A percentile compares a stretch with the other conserved stretches of the same genome.
Evolutionary conservation across 2,888 invertebrate genomes (phyloP).

Genomic region (Rhabditoides inermis): DNA sequence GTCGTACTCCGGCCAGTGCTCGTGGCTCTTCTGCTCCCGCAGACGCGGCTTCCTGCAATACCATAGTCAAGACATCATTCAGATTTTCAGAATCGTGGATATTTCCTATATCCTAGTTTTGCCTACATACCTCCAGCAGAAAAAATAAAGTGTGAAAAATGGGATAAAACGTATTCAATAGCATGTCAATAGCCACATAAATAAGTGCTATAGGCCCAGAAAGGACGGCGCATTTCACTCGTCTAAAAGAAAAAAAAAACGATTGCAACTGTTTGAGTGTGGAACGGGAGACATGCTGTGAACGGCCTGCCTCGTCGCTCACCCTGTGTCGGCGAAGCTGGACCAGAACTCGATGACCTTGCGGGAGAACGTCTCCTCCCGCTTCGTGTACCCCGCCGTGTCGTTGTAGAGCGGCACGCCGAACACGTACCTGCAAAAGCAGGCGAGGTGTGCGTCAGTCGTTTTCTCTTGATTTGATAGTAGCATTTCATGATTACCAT

Average conservation of each 20-base stretch:
- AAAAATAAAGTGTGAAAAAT: background rate
- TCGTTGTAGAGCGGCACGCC: conserved; percentile 66
- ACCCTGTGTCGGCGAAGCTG: conserved; percentile 44
- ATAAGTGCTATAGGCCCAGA: no score
- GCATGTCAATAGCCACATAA: no score
- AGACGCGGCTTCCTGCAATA: conserved; percentile 27
- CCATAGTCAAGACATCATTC: background rate
- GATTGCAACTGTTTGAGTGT: no score
- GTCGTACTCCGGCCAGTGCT: conserved; percentile 44
- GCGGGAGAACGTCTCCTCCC: conserved; percentile 30
- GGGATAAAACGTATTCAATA: background rate
- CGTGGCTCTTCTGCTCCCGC: conserved; percentile 17
- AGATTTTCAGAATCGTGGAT: background rate
- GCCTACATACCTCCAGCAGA: no score
- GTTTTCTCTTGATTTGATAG: no score
- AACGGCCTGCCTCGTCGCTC: background rate
- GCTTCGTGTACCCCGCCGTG: conserved; percentile 16
- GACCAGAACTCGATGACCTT: conserved; percentile 49
- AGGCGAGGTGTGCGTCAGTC: no score
- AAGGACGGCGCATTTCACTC: no score
- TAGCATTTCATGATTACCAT: no score
- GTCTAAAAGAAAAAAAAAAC: no score
- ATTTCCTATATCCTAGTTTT: no score
- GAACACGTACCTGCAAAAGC: no score
- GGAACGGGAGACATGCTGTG: background rate